phyloP scores from a whole-genome alignment of 2,113 vertebrate genomes.

The Esox niger region DNA sequence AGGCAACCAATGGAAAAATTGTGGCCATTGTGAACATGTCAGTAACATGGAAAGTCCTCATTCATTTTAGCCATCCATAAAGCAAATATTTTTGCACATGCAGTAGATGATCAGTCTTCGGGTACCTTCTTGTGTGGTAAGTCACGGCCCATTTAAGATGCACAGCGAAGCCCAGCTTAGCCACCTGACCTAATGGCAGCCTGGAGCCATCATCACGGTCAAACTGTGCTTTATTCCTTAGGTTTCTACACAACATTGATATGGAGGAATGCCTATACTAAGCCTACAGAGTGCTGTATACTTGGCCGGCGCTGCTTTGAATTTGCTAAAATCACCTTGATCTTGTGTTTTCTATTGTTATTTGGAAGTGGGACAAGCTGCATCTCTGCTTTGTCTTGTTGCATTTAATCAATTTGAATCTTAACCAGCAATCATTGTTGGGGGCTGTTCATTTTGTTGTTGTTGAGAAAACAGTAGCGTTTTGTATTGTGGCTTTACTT shows the following conservation, averaged over 20 bases:
- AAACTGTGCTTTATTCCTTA: constrained; percentile 86
- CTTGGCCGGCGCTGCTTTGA: constrained; percentile 24
- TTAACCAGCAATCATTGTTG: not conserved
- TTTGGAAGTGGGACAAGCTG: constrained; percentile 26
- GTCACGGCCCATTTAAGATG: constrained; percentile 91
- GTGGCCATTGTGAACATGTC: constrained; percentile 76
- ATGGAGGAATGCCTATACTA: constrained; percentile 85
- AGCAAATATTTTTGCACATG: constrained; percentile 99
- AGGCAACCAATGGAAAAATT: constrained; percentile 77
- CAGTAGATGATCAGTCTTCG: constrained; percentile 94
- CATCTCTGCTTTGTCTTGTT: constrained; percentile 26
- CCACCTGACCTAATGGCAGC: constrained; percentile 88
- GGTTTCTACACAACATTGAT: constrained; percentile 85
- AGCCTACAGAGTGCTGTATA: constrained; percentile 50
- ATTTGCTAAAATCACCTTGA: constrained; percentile 26
- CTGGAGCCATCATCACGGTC: constrained; percentile 94
- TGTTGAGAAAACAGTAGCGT: too few relatives aligned
- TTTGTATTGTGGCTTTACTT: not conserved
- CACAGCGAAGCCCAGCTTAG: constrained; percentile 81
- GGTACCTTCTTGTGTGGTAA: constrained; percentile 98
- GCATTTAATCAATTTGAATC: not conserved
- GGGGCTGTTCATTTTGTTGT: not conserved
- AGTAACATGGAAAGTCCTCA: constrained; percentile 96
- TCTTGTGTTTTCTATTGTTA: constrained; percentile 30
- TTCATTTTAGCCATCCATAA: constrained; percentile 97